Evolutionary conservation across 2,888 invertebrate genomes (phyloP).

Genomic region (Salticus scenicus): DNA sequence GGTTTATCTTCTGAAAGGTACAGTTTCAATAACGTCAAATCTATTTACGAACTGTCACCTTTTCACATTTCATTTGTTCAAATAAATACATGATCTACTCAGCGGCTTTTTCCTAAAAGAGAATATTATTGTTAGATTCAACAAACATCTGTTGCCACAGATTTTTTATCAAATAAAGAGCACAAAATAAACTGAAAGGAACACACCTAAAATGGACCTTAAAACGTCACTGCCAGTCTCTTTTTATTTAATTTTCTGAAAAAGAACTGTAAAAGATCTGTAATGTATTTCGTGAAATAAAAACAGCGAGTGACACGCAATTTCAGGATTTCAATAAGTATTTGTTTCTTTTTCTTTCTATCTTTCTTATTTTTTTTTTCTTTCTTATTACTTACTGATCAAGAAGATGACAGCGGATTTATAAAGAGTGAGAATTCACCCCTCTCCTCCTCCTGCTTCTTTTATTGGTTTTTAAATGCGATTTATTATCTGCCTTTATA

Average conservation of each 20-base stretch:
- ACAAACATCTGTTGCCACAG: conserved; percentile 5
- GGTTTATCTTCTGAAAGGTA: background rate
- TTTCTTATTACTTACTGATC: conserved; percentile 1
- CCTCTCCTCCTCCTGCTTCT: no score
- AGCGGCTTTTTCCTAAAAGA: background rate
- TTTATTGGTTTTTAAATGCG: no score
- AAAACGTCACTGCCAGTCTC: background rate
- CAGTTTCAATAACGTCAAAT: background rate
- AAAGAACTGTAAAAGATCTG: background rate
- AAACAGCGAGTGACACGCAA: background rate
- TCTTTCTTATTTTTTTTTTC: background rate
- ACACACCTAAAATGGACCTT: background rate
- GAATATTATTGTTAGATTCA: background rate
- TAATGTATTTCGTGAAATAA: conserved; percentile 8
- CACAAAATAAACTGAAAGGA: background rate
- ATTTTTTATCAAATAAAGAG: background rate
- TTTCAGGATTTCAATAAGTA: no score
- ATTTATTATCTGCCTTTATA: no score
- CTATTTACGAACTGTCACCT: background rate
- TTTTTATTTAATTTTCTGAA: background rate
- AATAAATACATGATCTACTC: background rate
- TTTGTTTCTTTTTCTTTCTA: background rate
- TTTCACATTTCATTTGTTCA: background rate
- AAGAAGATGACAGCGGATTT: background rate
- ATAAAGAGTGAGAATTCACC: background rate